Evolutionary conservation across 2,888 invertebrate species (phyloP).

Genomic region (Pristionchus arcanus): DNA sequence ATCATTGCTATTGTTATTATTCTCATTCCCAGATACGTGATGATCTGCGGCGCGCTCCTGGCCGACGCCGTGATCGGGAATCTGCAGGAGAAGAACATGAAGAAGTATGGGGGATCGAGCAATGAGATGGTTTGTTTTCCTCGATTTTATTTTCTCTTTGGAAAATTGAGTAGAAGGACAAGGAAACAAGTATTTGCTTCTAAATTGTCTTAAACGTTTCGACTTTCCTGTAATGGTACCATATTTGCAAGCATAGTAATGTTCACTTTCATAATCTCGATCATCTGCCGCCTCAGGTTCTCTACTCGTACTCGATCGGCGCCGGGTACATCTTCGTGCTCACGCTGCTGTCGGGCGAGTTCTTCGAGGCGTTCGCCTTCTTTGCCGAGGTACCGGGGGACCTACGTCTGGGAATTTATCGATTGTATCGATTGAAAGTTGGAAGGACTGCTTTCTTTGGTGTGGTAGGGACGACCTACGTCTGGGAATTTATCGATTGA

Average conservation of each 20-base stretch:
- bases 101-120: constrained; percentile 88
- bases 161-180: too few species aligned
- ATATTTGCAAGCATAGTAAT: too few species aligned
- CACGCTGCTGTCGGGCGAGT: constrained; percentile 86
- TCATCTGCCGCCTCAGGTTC: constrained; percentile 80
- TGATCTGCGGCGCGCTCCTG: constrained; percentile 88
- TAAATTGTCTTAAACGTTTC: neutral
- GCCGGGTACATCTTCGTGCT: constrained; percentile 88
- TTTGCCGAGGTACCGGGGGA: constrained; percentile 85
- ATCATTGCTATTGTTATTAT: too few species aligned
- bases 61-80: constrained; percentile 97
- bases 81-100: constrained; percentile 96
- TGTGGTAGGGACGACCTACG: too few species aligned
- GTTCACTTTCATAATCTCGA: too few species aligned
- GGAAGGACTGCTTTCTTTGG: too few species aligned
- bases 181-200: too few species aligned
- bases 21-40: constrained; percentile 78
- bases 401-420: neutral
- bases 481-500: too few species aligned
- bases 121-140: constrained; percentile 87
- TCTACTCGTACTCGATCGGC: constrained; percentile 93
- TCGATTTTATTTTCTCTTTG: neutral
- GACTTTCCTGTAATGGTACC: too few species aligned
- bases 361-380: constrained; percentile 87
- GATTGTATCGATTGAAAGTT: neutral